phyloP scores from a whole-genome alignment of 2,888 invertebrate species.

The Rutpela maculata region DNA sequence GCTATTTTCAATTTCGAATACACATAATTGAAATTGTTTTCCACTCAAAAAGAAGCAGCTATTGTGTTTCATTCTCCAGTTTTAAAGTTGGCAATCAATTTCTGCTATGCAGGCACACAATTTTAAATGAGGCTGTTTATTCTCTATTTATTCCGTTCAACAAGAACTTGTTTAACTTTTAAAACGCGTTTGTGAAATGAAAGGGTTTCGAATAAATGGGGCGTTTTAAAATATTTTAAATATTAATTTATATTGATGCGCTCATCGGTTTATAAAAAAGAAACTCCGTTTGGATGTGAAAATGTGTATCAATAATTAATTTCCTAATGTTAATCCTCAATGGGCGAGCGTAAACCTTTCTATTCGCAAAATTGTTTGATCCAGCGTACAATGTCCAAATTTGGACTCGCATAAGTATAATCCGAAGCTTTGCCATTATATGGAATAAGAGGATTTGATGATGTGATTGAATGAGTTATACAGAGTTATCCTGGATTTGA shows the following conservation, averaged over 20 bases:
- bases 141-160: conserved; percentile 33
- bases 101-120: conserved; percentile 25
- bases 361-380: neutral
- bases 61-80: conserved; percentile 32
- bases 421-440: neutral
- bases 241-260: conserved; percentile 7
- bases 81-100: conserved; percentile 37
- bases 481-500: too few species aligned
- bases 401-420: neutral
- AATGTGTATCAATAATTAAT: neutral
- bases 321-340: neutral
- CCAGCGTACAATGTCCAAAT: neutral
- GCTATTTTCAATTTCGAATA: conserved; percentile 6
- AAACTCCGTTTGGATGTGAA: neutral
- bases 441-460: neutral
- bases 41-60: conserved; percentile 20
- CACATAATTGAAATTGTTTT: conserved; percentile 29
- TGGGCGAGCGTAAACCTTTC: neutral
- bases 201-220: neutral
- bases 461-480: too few species aligned
- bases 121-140: conserved; percentile 40
- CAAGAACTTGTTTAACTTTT: conserved; percentile 13
- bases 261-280: neutral
- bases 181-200: neutral
- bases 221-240: neutral